Conservation (phyloP, 2,113 vertebrate genomes). For the Bufo gargarizans region DNA sequence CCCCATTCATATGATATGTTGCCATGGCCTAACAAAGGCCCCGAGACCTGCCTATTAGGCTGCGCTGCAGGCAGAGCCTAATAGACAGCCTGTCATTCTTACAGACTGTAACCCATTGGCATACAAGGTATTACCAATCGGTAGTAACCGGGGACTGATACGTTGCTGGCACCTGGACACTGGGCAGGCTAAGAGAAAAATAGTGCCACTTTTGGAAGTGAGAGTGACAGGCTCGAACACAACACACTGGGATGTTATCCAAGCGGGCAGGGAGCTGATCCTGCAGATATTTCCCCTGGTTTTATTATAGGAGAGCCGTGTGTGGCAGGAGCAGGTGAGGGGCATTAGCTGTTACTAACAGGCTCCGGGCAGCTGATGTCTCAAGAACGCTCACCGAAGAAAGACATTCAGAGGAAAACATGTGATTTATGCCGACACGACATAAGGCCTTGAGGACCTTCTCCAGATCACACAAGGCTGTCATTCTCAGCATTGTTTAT, state of each 20-base stretch:
- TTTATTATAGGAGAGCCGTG: neutral
- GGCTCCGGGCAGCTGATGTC: conserved; percentile 15
- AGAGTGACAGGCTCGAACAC: neutral
- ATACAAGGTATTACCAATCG: no score
- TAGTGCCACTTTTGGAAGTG: neutral
- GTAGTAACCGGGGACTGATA: no score
- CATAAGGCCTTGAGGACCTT: neutral
- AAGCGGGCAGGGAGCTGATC: neutral
- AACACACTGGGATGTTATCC: neutral
- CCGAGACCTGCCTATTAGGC: no score
- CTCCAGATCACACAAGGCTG: neutral
- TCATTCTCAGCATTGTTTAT: neutral
- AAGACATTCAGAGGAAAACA: neutral
- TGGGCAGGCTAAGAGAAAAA: neutral
- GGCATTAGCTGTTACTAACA: neutral
- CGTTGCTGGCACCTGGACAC: neutral
- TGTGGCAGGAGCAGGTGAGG: conserved; percentile 60
- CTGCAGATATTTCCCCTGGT: neutral
- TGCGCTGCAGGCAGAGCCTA: no score
- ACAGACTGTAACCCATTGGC: no score
- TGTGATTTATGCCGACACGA: neutral
- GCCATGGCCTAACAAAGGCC: no score
- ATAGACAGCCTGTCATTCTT: no score
- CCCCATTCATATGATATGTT: no score
- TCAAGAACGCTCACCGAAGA: neutral